Base-by-base conservation (phyloP, 2,888 invertebrate species). In the Catocala fraxini region DNA sequence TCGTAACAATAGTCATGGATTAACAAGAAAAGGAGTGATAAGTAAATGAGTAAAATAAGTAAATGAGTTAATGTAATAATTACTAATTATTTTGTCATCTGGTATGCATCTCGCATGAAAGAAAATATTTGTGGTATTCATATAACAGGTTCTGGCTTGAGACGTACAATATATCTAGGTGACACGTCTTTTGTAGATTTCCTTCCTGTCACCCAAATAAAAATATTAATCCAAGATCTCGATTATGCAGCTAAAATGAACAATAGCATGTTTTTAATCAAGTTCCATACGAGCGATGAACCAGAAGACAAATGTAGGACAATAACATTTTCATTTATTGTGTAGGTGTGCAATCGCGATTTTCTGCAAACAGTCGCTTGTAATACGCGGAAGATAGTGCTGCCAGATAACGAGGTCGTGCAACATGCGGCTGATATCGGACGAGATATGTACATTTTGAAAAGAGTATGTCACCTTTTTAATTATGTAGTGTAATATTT, bases 351-450 rank as follows among this genome's bases (percentile, higher is more conserved):
- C 77, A 89, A 87, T 73, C 85, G 87, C 10, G 91, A 93, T 71
- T 93, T 92, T 59, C 82, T 94, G 11, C 93, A 94, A 83, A 93
- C 93, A 1, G 87, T 94, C 13, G 92, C 93, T 2, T 84, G 89
- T 13, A 89, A 89, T 63, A 86, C 89, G 1, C 87, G 88, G 60
- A 90, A 87, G 49, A 86, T 93, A 71, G 88, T 94, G 1, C 63
- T 94, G 57, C 94, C 95, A 2, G 90, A 91, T 65, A 89, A 94
- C 65, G 94, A 94, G 74, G 86, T 91, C 1, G 89, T 94, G 0
- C 92, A 93, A 61, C 94, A 94, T 59, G 89, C 91, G 0, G 94
- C 89, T 0, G 93, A 95, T 68, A 93, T 94, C 35, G 89, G 91
- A 42, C 86, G 94, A 12, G 92, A 94, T 52, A 93, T 95, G 92